Evolutionary conservation across 2,113 vertebrate genomes (phyloP), one percentile per base, ranked within the genome.

Genomic region (Aplodontia rufa): DNA sequence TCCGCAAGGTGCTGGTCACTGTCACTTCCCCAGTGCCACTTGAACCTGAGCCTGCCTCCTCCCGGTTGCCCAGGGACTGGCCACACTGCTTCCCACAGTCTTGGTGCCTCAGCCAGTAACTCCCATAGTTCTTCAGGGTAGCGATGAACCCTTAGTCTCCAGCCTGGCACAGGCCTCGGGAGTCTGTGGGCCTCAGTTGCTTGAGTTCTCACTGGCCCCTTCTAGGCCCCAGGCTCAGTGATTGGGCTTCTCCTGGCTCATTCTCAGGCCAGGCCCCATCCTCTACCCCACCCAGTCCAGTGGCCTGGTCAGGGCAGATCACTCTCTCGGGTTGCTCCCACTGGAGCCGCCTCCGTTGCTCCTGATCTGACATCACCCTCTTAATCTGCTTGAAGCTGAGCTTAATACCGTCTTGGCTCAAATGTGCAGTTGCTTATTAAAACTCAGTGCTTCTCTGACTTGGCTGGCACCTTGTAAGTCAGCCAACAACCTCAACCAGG

Each of bases 201-300:
- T 40, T 2, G n/a, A 8, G 80, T 49, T 64, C 16, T 42, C 28
- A n/a, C n/a, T 3, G 4, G 11, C 22, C 45, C n/a, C 49, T 62
- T 66, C 40, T 1, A 0, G 20, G 20, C 24, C 64, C 60, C 20
- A 62, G 32, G 68, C 68, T 82, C 12, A 10, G 51, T 1, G 28
- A 35, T 40, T 32, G 30, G 22, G 22, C 30, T 49, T 6, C 28
- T 0, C 1, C 0, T 16, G 51, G 30, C 60, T 35, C 28, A 22
- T 60, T 14, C 76, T 87, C 10, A 0, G 14, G n/a, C 19, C 71
- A 1, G 35, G 42, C 20, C 9, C 17, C 60, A 12, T 10, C 24
- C 2, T 5, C 13, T 3, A 0, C 35, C 51, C n/a, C 2, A 0
- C 9, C 4, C 8, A 0, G 9, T 32, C 55, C 45, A 20, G 17